Conservation (phyloP, 2,888 invertebrate genomes). For the Pyrrhia umbra region DNA sequence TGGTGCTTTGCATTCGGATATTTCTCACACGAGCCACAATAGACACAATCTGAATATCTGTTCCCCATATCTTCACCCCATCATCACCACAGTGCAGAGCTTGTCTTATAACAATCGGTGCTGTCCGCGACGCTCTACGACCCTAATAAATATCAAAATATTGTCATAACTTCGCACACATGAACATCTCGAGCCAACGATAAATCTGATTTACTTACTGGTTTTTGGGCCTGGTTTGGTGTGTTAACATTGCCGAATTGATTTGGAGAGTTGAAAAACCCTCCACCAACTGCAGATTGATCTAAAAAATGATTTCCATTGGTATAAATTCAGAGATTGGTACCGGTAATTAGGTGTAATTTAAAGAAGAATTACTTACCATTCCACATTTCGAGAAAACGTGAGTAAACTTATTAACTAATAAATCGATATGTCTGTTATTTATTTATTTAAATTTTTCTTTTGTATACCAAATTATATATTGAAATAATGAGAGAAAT, state of each 20-base stretch:
- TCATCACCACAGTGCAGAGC: slow-evolving; percentile 86
- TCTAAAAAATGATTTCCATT: slow-evolving; percentile 70
- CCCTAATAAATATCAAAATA: slow-evolving; percentile 68
- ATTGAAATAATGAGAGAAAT: too few relatives aligned
- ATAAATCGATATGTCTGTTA: too few relatives aligned
- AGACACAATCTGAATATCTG: slow-evolving; percentile 86
- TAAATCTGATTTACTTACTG: slow-evolving; percentile 68
- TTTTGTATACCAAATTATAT: background rate
- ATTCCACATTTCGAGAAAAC: slow-evolving; percentile 72
- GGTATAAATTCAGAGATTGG: background rate
- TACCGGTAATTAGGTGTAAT: background rate
- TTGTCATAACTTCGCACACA: background rate
- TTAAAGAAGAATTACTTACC: slow-evolving; percentile 60
- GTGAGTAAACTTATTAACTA: background rate
- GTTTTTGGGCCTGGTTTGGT: slow-evolving; percentile 84
- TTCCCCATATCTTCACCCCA: slow-evolving; percentile 88
- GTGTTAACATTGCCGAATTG: slow-evolving; percentile 87
- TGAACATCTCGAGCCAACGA: background rate
- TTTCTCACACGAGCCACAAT: slow-evolving; percentile 84
- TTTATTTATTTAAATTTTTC: too few relatives aligned
- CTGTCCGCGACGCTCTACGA: slow-evolving; percentile 84
- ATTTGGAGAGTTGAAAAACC: slow-evolving; percentile 85
- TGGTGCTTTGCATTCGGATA: slow-evolving; percentile 86
- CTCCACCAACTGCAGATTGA: slow-evolving; percentile 85
- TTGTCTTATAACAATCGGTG: slow-evolving; percentile 87